Evolutionary conservation across 64 coral and sea anemone genomes (phyloP), one percentile per base, ranked within the genome.

Genomic region (Dendronephthya gigantea): DNA sequence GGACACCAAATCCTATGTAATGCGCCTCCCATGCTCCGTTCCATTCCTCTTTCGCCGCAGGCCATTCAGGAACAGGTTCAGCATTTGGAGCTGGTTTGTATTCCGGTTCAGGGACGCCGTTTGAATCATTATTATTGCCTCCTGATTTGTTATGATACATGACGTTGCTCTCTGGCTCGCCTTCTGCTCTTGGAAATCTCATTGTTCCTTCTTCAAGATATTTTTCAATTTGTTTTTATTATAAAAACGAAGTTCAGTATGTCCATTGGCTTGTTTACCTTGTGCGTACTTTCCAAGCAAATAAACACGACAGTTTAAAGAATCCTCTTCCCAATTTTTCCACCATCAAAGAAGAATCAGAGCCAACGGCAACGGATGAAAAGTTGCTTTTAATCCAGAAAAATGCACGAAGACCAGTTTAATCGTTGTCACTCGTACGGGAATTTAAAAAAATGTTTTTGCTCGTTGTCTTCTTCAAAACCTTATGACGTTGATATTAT

Each of bases 31-130:
- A 79, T 11, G 72, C 72, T 37, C 32, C 72, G 11, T 39, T 15
- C 72, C 72, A 79, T 16, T 15, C 72, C 19, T 79, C 72, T 15
- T 79, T 34, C 27, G 72, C 72, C 16, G 72, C 72, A 9, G 72
- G 72, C 72, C 72, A 79, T 35, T 12, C 72, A 1, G 72, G 72
- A 33, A 79, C 72, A 35, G 72, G 72, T 79, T 79, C 72, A 36
- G 72, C 72, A 79, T 79, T 79, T 15, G 72, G 72, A 34, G 72
- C n/a, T n/a, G n/a, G 72, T 33, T 33, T 29, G 11, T 29, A 36
- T 19, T 79, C 32, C 31, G 72, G 72, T 79, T 79, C 72, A 5
- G 72, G 72, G 0, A 12, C 31, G 11, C 19, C 2, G 11, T 74
- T 12, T 30, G 68, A 11, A 11, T 74, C 68, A 27, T n/a, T n/a